These are phyloP conservation scores for Protaetia brevitarsis DNA, from an alignment of 1,140 invertebrate genomes.

Conservation along the genomic window DNA sequence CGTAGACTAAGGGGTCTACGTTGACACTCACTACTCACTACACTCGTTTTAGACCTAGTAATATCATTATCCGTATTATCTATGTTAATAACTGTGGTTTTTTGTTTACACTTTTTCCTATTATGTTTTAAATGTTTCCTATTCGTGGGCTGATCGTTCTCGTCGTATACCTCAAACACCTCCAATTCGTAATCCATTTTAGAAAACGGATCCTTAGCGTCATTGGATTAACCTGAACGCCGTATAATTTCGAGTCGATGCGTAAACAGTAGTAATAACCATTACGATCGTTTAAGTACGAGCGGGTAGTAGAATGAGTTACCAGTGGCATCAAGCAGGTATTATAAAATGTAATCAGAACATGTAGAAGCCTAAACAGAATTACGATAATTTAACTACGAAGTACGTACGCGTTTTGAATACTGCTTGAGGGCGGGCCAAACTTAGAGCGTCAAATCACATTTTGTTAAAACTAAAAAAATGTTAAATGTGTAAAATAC, in stretches of 20 bases:
- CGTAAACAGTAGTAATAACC: neutral
- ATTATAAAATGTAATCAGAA: neutral
- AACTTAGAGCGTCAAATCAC: neutral
- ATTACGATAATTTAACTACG: neutral
- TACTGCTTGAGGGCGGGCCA: neutral
- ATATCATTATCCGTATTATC: constrained; percentile 39
- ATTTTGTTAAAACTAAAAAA: constrained; percentile 8
- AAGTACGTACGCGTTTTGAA: too few relatives aligned
- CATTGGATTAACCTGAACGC: neutral
- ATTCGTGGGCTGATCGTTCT: constrained; percentile 39
- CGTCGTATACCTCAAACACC: constrained; percentile 48
- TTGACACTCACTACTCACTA: constrained; percentile 46
- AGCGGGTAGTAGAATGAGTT: neutral
- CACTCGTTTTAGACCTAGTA: constrained; percentile 43
- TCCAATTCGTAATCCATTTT: constrained; percentile 49
- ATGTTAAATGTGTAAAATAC: neutral
- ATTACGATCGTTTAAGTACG: constrained; percentile 7
- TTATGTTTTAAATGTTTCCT: constrained; percentile 44
- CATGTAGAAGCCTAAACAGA: neutral
- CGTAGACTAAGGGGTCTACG: constrained; percentile 51
- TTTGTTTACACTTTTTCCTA: constrained; percentile 47
- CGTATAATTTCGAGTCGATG: neutral
- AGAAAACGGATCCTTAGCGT: neutral
- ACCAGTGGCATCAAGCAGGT: constrained; percentile 8
- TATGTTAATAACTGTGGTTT: constrained; percentile 33